A percentile compares a stretch with the other conserved stretches of the same genome.
These are phyloP conservation scores for Pedetes capensis DNA, from an alignment of 2,113 vertebrate species.

Conservation along the genomic window DNA sequence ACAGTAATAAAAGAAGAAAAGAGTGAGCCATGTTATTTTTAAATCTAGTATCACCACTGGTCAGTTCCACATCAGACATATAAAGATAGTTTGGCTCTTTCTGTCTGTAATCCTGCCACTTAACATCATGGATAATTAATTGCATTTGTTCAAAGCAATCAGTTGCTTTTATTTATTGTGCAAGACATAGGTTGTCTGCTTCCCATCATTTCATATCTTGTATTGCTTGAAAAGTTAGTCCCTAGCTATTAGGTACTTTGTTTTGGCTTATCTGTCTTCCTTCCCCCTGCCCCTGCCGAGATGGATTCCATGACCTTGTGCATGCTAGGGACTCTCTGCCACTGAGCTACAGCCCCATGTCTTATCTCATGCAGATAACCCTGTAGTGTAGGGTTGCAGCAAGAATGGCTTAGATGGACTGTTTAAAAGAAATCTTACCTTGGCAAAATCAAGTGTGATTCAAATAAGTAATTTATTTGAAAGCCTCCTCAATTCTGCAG, in stretches of 20 bases:
- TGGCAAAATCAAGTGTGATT: neutral
- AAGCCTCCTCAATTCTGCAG: neutral
- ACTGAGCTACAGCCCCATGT: neutral
- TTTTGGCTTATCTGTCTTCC: neutral
- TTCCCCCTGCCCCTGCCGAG: too few relatives aligned
- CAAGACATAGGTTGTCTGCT: neutral
- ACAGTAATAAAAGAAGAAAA: too few relatives aligned
- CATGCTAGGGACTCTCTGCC: neutral
- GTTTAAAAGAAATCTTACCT: neutral
- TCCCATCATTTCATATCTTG: neutral
- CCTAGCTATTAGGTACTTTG: too few relatives aligned
- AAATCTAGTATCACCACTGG: neutral
- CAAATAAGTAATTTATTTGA: neutral
- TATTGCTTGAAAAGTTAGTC: neutral
- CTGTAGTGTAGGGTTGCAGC: neutral
- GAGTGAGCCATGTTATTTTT: too few relatives aligned
- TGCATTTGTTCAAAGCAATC: neutral
- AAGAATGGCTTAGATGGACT: neutral
- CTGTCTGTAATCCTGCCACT: neutral
- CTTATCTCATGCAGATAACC: neutral
- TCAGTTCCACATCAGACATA: neutral
- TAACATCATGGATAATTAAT: neutral
- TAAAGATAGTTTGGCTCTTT: neutral
- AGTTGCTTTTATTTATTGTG: neutral
- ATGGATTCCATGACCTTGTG: neutral